Evolutionary conservation across 2,888 invertebrate species (phyloP).

Genomic region (Scotopteryx bipunctaria): DNA sequence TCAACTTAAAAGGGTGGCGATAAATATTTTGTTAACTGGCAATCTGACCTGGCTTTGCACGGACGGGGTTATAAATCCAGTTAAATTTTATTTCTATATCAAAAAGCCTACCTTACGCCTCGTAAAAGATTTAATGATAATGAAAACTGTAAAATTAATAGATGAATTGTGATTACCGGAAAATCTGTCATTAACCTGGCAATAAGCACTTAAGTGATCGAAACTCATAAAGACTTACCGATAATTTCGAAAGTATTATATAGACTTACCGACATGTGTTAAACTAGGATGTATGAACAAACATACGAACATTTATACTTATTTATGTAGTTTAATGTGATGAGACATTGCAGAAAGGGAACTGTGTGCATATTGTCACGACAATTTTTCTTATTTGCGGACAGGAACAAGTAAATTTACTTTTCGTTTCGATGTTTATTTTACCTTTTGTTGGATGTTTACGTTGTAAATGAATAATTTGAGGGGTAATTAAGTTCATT

Average conservation of each 20-base stretch:
- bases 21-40: conserved; percentile 56
- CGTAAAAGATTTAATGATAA: too few species aligned
- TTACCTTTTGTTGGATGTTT: conserved; percentile 55
- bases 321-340: conserved; percentile 45
- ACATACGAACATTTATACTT: conserved; percentile 5
- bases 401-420: conserved; percentile 65
- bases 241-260: too few species aligned
- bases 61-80: too few species aligned
- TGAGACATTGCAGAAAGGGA: conserved; percentile 65
- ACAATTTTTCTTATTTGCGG: conserved; percentile 56
- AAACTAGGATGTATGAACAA: neutral
- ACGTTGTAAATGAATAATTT: conserved; percentile 71
- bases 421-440: conserved; percentile 64
- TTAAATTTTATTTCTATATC: too few species aligned
- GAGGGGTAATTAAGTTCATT: conserved; percentile 61
- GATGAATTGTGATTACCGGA: too few species aligned
- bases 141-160: too few species aligned
- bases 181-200: too few species aligned
- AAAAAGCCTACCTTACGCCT: too few species aligned
- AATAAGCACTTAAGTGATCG: too few species aligned
- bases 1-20: conserved; percentile 79
- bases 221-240: too few species aligned
- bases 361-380: conserved; percentile 41
- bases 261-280: too few species aligned
- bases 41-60: neutral